Percentiles rank a stretch among this genome's conserved stretches.
Conservation (phyloP, 2,113 vertebrate species). For the Pelmatolapia mariae region DNA sequence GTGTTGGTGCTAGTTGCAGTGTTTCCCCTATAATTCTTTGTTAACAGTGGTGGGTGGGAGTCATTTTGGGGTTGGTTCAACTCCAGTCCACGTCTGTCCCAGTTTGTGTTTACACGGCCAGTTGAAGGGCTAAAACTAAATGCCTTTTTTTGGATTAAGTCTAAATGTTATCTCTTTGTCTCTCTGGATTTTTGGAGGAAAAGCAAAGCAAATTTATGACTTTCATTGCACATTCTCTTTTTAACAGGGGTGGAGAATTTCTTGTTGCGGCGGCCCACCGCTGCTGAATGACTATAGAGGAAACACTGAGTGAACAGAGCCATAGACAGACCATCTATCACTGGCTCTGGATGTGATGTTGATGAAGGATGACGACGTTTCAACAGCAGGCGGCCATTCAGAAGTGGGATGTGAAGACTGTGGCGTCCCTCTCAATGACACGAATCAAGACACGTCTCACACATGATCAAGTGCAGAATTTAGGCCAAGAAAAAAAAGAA, state of each 20-base stretch:
- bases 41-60: conserved; percentile 59
- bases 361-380: conserved; percentile 58
- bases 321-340: conserved; percentile 51
- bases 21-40: conserved; percentile 58
- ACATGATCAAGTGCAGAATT: conserved; percentile 22
- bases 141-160: background rate
- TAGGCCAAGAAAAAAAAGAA: conserved; percentile 1
- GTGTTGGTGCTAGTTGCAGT: conserved; percentile 64
- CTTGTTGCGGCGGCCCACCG: conserved; percentile 44
- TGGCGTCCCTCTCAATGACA: conserved; percentile 26
- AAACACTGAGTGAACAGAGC: conserved; percentile 62
- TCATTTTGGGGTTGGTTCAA: conserved; percentile 18
- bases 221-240: conserved; percentile 13
- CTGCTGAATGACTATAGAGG: conserved; percentile 60
- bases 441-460: conserved; percentile 24
- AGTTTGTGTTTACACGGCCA: background rate
- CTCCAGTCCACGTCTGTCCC: conserved; percentile 39
- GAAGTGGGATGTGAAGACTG: conserved; percentile 35
- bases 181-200: background rate
- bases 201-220: background rate
- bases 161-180: background rate
- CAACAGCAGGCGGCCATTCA: conserved; percentile 51
- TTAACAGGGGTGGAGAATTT: background rate
- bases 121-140: background rate
- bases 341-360: conserved; percentile 48